These are phyloP conservation scores for Lithophane leautieri DNA, from an alignment of 2,888 invertebrate species.

Conservation along the genomic window DNA sequence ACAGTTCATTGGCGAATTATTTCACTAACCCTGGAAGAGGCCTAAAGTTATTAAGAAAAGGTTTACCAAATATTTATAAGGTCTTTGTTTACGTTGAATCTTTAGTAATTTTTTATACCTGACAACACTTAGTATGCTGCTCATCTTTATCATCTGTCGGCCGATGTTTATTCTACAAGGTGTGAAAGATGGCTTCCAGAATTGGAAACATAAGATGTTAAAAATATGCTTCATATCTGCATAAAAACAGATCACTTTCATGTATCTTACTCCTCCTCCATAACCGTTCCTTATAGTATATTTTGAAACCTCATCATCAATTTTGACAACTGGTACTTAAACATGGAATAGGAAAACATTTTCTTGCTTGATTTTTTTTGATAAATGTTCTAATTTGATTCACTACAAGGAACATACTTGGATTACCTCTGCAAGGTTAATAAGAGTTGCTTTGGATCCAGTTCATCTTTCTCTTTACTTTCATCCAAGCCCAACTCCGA, in stretches of 20 bases:
- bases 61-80: background rate
- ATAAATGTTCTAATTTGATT: background rate
- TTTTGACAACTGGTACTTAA: background rate
- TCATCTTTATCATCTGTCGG: background rate
- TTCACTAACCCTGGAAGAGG: background rate
- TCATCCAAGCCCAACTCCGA: background rate
- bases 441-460: background rate
- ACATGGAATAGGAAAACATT: background rate
- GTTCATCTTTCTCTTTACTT: background rate
- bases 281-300: background rate
- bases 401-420: background rate
- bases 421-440: background rate
- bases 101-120: constrained; percentile 25
- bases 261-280: background rate
- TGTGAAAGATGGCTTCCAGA: constrained; percentile 43
- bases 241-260: constrained; percentile 12
- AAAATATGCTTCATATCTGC: constrained; percentile 14
- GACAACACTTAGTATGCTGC: constrained; percentile 25
- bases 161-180: constrained; percentile 28
- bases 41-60: background rate
- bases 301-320: constrained; percentile 6
- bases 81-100: constrained; percentile 18
- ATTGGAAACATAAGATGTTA: constrained; percentile 5
- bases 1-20: background rate
- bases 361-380: background rate